phyloP scores from a whole-genome alignment of 2,797 vertebrate genomes.

The Sebastes iracundus region DNA sequence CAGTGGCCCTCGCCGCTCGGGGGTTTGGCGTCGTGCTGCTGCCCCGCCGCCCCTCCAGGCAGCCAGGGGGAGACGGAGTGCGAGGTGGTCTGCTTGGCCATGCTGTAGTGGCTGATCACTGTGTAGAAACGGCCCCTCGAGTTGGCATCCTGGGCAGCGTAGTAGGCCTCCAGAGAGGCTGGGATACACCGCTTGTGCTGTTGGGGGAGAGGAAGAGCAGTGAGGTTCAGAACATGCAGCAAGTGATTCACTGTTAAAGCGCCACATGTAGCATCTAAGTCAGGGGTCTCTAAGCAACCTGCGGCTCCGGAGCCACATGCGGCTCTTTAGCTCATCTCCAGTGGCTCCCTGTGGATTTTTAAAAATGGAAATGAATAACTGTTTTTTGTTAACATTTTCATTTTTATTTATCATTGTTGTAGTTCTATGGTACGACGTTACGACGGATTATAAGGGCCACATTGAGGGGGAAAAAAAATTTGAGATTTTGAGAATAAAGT shows the following conservation, averaged over 20 bases:
- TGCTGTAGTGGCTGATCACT: slow-evolving; percentile 99
- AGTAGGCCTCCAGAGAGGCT: slow-evolving; percentile 96
- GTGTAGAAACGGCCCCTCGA: slow-evolving; percentile 97
- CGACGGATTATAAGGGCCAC: no score
- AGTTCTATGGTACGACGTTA: no score
- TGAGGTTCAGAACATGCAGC: not conserved
- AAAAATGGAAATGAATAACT: no score
- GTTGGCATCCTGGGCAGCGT: slow-evolving; percentile 95
- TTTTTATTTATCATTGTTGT: no score
- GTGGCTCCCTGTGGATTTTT: no score
- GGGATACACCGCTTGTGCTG: slow-evolving; percentile 99
- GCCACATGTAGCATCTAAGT: not conserved
- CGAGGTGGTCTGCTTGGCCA: slow-evolving; percentile 98
- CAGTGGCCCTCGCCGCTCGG: slow-evolving; percentile 91
- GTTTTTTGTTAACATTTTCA: no score
- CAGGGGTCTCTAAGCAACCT: no score
- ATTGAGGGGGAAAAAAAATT: no score
- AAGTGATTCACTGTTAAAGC: not conserved
- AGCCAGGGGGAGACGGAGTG: slow-evolving; percentile 96
- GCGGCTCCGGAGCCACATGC: no score
- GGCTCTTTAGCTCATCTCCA: no score
- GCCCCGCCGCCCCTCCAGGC: slow-evolving; percentile 83
- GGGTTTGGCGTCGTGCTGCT: slow-evolving; percentile 88
- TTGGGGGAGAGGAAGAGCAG: not conserved
- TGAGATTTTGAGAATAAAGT: accelerated